Percentiles rank a stretch among this genome's conserved stretches.
Evolutionary conservation across 2,888 invertebrate species (phyloP).

Genomic region (Eilema depressum): DNA sequence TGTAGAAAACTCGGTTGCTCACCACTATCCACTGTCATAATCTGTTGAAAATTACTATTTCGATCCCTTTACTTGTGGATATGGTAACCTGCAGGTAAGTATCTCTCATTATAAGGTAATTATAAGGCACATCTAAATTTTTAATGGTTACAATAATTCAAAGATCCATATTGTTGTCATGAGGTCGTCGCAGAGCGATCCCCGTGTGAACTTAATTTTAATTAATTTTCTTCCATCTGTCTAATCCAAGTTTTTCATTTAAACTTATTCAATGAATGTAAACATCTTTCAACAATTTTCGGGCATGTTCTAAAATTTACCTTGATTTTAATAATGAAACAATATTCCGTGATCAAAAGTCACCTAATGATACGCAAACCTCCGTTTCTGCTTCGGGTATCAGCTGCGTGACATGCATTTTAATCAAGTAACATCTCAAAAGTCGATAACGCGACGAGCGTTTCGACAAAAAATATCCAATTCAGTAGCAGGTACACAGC

Average conservation of each 20-base stretch:
- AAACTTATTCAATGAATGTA: conserved; percentile 36
- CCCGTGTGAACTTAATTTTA: not conserved
- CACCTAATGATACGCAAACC: conserved; percentile 54
- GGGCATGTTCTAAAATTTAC: conserved; percentile 40
- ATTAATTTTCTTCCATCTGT: not conserved
- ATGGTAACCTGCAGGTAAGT: not conserved
- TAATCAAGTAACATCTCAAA: conserved; percentile 39
- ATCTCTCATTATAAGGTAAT: not conserved
- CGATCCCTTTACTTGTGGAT: not conserved
- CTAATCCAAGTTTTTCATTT: conserved; percentile 12
- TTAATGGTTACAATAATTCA: too few species aligned
- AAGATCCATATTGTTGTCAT: not conserved
- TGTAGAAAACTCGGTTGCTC: not conserved
- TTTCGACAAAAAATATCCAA: conserved; percentile 48
- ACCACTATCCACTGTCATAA: not conserved
- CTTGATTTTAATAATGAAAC: conserved; percentile 47
- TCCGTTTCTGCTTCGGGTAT: conserved; percentile 42
- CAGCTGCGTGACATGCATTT: conserved; percentile 52
- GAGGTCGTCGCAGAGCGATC: not conserved
- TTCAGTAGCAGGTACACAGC: conserved; percentile 48
- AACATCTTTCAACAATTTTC: conserved; percentile 35
- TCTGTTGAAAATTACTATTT: not conserved
- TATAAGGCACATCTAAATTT: not conserved
- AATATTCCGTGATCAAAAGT: conserved; percentile 52
- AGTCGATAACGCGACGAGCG: conserved; percentile 44